These are phyloP conservation scores for Arothron firmamentum DNA, from an alignment of 2,113 vertebrate species.

Conservation along the genomic window DNA sequence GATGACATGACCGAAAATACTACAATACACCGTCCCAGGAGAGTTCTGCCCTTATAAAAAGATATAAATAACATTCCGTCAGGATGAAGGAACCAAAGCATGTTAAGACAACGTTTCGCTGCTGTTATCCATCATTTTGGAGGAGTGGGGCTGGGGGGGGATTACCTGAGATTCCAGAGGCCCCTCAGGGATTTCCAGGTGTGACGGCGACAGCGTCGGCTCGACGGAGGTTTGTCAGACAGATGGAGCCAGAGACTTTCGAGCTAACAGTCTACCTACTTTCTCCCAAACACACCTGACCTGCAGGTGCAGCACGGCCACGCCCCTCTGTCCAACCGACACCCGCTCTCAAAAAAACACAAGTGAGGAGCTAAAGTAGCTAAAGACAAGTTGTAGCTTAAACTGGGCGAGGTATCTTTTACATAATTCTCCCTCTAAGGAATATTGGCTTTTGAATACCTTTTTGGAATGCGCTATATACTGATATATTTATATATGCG, in stretches of 20 bases:
- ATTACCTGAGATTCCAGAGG: constrained; percentile 75
- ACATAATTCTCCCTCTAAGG: constrained; percentile 63
- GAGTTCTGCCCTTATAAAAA: constrained; percentile 65
- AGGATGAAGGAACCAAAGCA: constrained; percentile 51
- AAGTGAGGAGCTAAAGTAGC: constrained; percentile 11
- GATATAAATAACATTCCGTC: constrained; percentile 63
- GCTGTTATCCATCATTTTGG: constrained; percentile 48
- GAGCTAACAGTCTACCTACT: constrained; percentile 16
- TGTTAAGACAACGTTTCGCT: constrained; percentile 25
- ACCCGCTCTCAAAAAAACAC: constrained; percentile 50
- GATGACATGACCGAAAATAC: constrained; percentile 29
- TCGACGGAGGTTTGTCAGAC: constrained; percentile 9
- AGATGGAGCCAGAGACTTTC: constrained; percentile 31
- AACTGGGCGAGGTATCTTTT: constrained; percentile 66
- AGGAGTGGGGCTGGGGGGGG: constrained; percentile 15
- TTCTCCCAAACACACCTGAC: constrained; percentile 62
- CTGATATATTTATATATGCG: constrained; percentile 62
- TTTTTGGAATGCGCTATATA: constrained; percentile 79
- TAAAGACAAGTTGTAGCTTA: constrained; percentile 58
- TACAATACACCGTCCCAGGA: constrained; percentile 47
- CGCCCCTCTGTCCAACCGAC: constrained; percentile 39
- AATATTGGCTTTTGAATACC: constrained; percentile 70
- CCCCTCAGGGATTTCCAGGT: constrained; percentile 64
- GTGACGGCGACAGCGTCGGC: constrained; percentile 34
- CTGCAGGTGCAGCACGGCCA: constrained; percentile 68